Evolutionary conservation across 1,140 invertebrate species (phyloP), one percentile per base, ranked within the genome.

Genomic region (Drosophila sturtevanti): DNA sequence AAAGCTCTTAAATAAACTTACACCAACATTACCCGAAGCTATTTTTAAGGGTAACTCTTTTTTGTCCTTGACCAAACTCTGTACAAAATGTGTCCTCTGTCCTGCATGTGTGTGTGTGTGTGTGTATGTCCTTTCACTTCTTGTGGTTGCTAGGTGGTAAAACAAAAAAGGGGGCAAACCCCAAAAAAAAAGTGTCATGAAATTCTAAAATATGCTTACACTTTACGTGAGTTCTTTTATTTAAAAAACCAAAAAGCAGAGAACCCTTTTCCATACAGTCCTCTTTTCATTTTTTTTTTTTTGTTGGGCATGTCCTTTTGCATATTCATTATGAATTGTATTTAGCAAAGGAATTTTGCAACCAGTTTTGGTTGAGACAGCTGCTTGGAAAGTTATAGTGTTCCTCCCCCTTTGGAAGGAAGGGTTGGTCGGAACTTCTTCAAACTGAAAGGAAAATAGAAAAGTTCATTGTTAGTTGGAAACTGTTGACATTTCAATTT

Each of bases 1-100:
- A 66, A 86, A 81, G 72, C 84, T 61, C 62, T 84, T 89, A 74
- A 89, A 82, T 76, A 74, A 84, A 79, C 68, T 73, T 76, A 74
- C 79, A 79, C 68, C 71, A 55, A 37, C 65, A 63, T 51, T 54
- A 21, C 67, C 69, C 62, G 31, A 31, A 70, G 85, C 77, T 84
- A 79, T 78, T 86, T 86, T 75, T 44, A 65, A 63, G 54, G 59
- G 22, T 24, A 35, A n/a, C 22, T 21, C 34, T 27, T n/a, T 52
- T 55, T 58, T 55, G 12, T 31, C 21, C 35, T 38, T 12, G 55
- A 24, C 41, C 16, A 27, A 24, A 37, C 11, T 60, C 38, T 27
- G n/a, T n/a, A 37, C 68, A n/a, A n/a, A n/a, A n/a, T n/a, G n/a
- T 56, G 4, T 48, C 59, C 55, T 64, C 75, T 75, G 62, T 62